Evolutionary conservation across 2,113 vertebrate species (phyloP), one percentile per base, ranked within the genome.

Genomic region (Rhinolophus ferrumequinum): DNA sequence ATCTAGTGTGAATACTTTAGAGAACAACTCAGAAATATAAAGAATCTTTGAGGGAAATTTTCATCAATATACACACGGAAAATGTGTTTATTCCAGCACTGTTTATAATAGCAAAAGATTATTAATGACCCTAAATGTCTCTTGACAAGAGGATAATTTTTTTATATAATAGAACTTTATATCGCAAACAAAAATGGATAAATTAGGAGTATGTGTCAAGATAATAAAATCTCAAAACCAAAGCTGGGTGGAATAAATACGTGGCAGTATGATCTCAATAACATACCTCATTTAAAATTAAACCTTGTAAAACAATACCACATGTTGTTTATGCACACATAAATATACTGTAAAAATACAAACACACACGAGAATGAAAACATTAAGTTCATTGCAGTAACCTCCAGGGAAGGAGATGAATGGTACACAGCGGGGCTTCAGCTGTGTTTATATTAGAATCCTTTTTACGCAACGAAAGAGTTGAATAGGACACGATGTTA

Each of bases 151-250:
- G 13, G 26, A 15, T 12, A 62, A 54, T 28, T 96, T 88, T 88
- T 66, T 88, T 83, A 66, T 56, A 30, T 62, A 69, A 69, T 15
- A 69, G 13, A 82, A 56, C 19, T 70, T 47, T 10, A 52, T 26
- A 6, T 41, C 80, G 33, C 19, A 79, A 90, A 62, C 64, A 90
- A 92, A 44, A 94, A 50, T 9, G 50, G 41, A 44, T 88, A 66
- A 75, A 75, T 87, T 66, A 73, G 24, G 83, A 93, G 38, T 80
- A 13, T 82, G 38, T 44, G 50, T 73, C 18, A 88, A 84, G 72
- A 77, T 26, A 56, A 94, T 64, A 84, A 88, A 88, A 44, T 88
- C 19, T 73, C 83, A 94, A 92, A 91, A 92, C 44, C n/a, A 73
- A 94, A 96, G 28, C 50, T 44, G 24, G 41, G 18, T 87, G 81